These are phyloP conservation scores for Pandion haliaetus DNA, from an alignment of 2,113 vertebrate genomes.

Conservation along the genomic window DNA sequence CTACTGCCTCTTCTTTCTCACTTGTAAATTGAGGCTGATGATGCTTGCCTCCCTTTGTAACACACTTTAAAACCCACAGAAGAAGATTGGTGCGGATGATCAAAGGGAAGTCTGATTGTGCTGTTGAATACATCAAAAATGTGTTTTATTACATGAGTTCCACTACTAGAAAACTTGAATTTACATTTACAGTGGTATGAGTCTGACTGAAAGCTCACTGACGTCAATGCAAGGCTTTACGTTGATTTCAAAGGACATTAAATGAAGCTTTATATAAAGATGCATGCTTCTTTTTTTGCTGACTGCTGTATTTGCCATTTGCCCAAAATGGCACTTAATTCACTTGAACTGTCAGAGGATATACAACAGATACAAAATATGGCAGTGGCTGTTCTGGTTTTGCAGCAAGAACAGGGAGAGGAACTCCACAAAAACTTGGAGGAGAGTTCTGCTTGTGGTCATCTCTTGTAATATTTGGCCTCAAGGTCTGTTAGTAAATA, in stretches of 20 bases:
- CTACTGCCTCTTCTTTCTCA: neutral
- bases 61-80: neutral
- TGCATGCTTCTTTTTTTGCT: neutral
- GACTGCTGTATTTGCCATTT: neutral
- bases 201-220: slow-evolving; percentile 20
- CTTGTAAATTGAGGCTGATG: slow-evolving; percentile 14
- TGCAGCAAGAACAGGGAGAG: neutral
- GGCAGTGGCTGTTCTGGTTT: neutral
- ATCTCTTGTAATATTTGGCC: neutral
- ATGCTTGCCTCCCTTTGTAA: neutral
- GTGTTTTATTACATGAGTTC: slow-evolving; percentile 24
- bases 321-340: neutral
- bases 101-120: slow-evolving; percentile 1
- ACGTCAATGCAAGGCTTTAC: slow-evolving; percentile 28
- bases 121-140: slow-evolving; percentile 26
- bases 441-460: neutral
- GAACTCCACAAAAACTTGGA: neutral
- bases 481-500: neutral
- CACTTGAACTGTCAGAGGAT: neutral
- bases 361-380: neutral
- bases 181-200: slow-evolving; percentile 22
- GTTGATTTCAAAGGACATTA: slow-evolving; percentile 33
- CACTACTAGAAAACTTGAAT: slow-evolving; percentile 19
- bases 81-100: slow-evolving; percentile 23
- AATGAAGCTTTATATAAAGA: slow-evolving; percentile 23